Evolutionary conservation across 2,797 vertebrate species (phyloP), one percentile per base, ranked within the genome.

Genomic region (Monodelphis domestica): DNA sequence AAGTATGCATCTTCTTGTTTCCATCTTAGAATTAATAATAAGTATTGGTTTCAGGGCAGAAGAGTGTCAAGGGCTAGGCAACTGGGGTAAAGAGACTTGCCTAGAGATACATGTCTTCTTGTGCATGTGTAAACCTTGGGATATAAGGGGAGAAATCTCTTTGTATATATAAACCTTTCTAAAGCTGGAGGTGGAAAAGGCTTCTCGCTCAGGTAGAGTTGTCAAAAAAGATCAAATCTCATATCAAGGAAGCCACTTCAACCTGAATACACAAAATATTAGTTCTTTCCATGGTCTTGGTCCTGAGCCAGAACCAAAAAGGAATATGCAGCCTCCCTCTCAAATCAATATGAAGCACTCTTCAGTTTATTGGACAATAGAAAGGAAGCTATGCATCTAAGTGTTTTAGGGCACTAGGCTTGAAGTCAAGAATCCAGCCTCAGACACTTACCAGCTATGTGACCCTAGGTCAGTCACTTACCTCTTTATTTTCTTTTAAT

Each of bases 151-250:
- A 84, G 21, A 84, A 84, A 84, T 94, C 89, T 92, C 96, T 96
- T 97, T 95, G 92, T 45, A 93, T 91, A 53, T 78, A 54, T 54
- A 88, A 95, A 91, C 45, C 87, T 90, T 94, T 91, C 92, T 93
- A 89, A 78, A 45, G 78, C 90, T 55, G 94, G 92, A 95, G 94
- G 45, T 84, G 87, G 92, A 89, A 90, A 55, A 51, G 70, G 53
- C 24, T 54, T 9, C 54, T 84, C 21, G 91, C 38, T 5, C 38
- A 57, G 88, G 90, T 56, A 57, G 33, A 70, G 26, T 53, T 29
- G 0, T 52, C 15, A 50, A 0, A 0, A 88, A 56, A 94, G 91
- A 95, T 93, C 97, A 93, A 95, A 96, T 94, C 55, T 93, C 93
- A 38, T 89, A 14, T 28, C 55, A 28, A 29, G 53, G 57, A 0